A percentile compares a stretch with the other conserved stretches of the same genome.
Conservation (phyloP, 2,113 vertebrate species). For the Cynocephalus volans region DNA sequence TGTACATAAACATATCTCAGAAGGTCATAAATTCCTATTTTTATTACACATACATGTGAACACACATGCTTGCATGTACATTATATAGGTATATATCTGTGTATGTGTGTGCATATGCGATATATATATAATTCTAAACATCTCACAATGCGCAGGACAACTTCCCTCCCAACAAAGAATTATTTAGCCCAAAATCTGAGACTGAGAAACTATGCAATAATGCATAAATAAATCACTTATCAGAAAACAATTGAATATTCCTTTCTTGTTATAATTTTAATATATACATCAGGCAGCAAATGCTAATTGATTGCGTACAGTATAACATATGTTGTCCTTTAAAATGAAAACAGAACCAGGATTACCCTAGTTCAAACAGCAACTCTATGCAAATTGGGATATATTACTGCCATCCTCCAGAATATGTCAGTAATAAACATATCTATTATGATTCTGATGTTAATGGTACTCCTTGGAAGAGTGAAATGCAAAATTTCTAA, state of each 20-base stretch:
- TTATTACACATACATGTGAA: background rate
- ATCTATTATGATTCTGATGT: background rate
- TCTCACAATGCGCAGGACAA: background rate
- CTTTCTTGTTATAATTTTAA: slow-evolving; percentile 10
- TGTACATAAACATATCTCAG: background rate
- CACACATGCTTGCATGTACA: background rate
- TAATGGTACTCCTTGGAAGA: background rate
- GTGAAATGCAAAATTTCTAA: background rate
- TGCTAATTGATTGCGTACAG: background rate
- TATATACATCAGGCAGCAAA: background rate
- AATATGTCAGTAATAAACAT: background rate
- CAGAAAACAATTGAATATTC: background rate
- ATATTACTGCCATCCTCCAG: background rate
- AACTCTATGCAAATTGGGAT: background rate
- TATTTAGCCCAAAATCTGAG: background rate
- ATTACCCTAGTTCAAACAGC: background rate
- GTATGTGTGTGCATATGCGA: background rate
- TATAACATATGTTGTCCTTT: background rate
- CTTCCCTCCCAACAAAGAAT: background rate
- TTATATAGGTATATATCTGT: background rate
- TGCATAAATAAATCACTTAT: background rate
- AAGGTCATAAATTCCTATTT: background rate
- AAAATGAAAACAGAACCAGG: background rate
- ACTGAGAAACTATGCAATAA: background rate
- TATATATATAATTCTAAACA: background rate